These are phyloP conservation scores for Macrobrachium rosenbergii DNA, from an alignment of 1,140 invertebrate species.

Conservation along the genomic window DNA sequence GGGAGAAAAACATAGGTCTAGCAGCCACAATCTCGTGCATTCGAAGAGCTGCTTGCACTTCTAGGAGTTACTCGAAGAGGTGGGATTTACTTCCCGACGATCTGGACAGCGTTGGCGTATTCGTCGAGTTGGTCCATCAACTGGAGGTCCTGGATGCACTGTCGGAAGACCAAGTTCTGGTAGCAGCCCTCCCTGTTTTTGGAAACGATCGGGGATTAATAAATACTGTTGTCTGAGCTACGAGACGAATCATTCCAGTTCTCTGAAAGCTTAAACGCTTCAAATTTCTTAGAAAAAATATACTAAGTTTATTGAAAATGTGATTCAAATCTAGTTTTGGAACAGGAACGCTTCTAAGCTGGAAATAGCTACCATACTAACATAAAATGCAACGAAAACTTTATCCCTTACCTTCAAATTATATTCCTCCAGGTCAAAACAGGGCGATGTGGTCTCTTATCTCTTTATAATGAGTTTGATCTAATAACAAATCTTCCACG, in stretches of 20 bases:
- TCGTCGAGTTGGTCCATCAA: slow-evolving; percentile 33
- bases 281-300: too few species aligned
- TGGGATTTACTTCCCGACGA: slow-evolving; percentile 30
- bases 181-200: slow-evolving; percentile 32
- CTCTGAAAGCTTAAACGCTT: too few species aligned
- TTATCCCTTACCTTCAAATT: neutral
- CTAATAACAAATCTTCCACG: neutral
- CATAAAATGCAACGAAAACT: too few species aligned
- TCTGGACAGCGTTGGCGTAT: slow-evolving; percentile 7
- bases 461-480: neutral
- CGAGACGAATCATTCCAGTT: neutral
- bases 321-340: too few species aligned
- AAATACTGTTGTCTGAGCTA: neutral
- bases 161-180: slow-evolving; percentile 29
- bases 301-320: too few species aligned
- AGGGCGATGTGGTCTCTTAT: neutral
- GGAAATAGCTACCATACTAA: too few species aligned
- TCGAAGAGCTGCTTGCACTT: too few species aligned
- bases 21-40: too few species aligned
- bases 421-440: neutral
- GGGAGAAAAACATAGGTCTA: too few species aligned
- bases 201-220: neutral
- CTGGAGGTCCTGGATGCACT: slow-evolving; percentile 38
- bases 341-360: too few species aligned
- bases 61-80: neutral